Evolutionary conservation across 1,140 invertebrate genomes (phyloP), one percentile per base, ranked within the genome.

Genomic region (Paralvinella palmiformis): DNA sequence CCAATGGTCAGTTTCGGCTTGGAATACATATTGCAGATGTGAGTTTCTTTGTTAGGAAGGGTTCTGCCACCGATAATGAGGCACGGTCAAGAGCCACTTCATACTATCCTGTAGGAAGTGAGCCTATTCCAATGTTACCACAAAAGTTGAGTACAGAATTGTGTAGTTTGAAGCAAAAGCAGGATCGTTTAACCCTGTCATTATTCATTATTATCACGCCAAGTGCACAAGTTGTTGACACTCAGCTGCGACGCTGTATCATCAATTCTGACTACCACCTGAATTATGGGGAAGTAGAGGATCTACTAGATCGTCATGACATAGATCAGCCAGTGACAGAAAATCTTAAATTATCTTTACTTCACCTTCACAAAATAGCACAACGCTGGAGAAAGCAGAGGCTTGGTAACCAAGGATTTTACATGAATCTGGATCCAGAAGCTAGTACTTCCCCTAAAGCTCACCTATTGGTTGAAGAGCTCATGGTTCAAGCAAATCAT

Each of bases 91-190:
- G 76, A 61, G 70, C 69, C 22, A 65, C 69, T 7, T 71, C 77
- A 0, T 67, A 72, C 10, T 72, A 71, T 55, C 68, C 71, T 6
- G 64, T 69, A 32, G 65, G 65, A 10, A 55, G 56, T 27, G 68
- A 75, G 31, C 67, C 76, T 3, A 72, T 77, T 48, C 74, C 75
- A 48, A 79, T 83, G 75, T 62, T 83, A 31, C 82, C 81, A 13
- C 50, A 67, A 15, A 68, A 73, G 52, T 68, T 82, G 0, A 72
- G 75, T 60, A 71, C 70, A n/a, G 72, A 82, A 65, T 60, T 81
- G 5, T 82, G 80, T 62, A 81, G 80, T 53, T 68, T 83, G 32
- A 65, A 73, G 31, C 70, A 74, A 6, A 72, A 68, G 59, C 67
- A 70, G 32, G 78, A 82, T 59, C 58, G 75, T 57, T 68, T 75